Base-by-base conservation (phyloP, 2,888 invertebrate species). In the Thymelicus lineola region DNA sequence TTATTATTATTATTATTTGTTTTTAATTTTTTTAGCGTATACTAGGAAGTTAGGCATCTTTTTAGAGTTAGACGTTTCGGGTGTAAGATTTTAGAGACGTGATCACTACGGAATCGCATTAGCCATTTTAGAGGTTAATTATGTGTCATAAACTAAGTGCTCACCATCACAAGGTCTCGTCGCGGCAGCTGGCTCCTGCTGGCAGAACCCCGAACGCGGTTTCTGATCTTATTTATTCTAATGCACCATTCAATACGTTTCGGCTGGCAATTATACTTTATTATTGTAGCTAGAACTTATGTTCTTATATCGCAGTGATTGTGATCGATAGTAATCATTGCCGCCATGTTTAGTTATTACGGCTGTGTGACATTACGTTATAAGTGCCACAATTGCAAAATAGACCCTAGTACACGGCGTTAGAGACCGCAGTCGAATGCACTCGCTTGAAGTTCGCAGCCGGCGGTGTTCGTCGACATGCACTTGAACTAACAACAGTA, bases 1-100 rank as follows among this genome's bases (percentile, higher is more conserved):
- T 91, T 90, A 88, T 90, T 86, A 84, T 87, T 88, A 86, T 84
- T 87, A 89, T 80, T 87, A 84, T 85, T 85, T 81, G 84, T 73
- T 73, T 75, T 58, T 66, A 71, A 58, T 59, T 82, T 84, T 83
- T 84, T 76, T 86, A 87, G 84, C 81, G 80, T 86, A 85, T 86
- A 79, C 81, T 85, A 82, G 80, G 77, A 77, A 62, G 79, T 74
- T 88, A 87, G 86, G 84, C 83, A 83, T 81, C 70, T 70, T 77
- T 82, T 82, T 87, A 89, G 86, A 79, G 83, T 80, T 86, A 86
- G 83, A 80, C 71, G 79, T 82, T 81, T 85, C 85, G 79, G 82
- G 76, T 84, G 80, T 89, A 86, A 82, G 63, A 63, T 63, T 79
- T 80, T 85, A 87, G 83, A 80, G 78, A 50, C 63, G 69, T 58